Base-by-base conservation (phyloP, 2,113 vertebrate genomes). In the Vombatus ursinus region DNA sequence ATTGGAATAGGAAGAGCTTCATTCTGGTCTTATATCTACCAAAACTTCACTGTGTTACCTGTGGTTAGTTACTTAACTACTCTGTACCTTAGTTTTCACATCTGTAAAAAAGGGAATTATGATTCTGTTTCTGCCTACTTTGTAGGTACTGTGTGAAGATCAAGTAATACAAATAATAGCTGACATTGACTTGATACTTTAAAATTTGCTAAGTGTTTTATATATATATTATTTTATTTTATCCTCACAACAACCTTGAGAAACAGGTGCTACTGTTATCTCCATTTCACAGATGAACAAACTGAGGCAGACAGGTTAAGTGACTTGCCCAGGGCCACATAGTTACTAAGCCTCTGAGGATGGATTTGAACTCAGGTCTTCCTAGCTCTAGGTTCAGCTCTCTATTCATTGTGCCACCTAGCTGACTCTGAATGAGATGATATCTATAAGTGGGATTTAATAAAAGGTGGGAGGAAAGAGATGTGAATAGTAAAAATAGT, bases 1-100 rank as follows among this genome's bases (percentile, higher is more conserved):
- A 54, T 54, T 54, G 53, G 25, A 54, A 26, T 26, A 54, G 53
- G 24, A 54, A 54, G 52, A 54, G 25, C 8, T 2, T 26, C 24
- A 26, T 9, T 54, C 53, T 26, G 8, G 89, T 54, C 19, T 50
- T 90, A 48, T 19, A 24, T 95, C 89, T 50, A 16, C 5, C 90
- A 26, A 1, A 61, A 57, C 91, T 94, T 84, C 84, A 37, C 50
- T 84, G 0, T 50, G 9, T 92, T 49, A 16, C 54, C 28, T 91
- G 91, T 37, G 68, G 44, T 90, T 95, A 89, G 9, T 96, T 23
- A 90, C 44, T 61, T 26, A 84, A 28, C n/a, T 95, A 68, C 7
- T 92, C 90, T 52, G 51, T 89, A 14, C 48, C 92, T 94, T 61
- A 22, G 22, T 68, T 61, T 90, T 51, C n/a, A 54, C 91, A n/a